Evolutionary conservation across 2,797 vertebrate species (phyloP).

Genomic region (Typhlichthys subterraneus): DNA sequence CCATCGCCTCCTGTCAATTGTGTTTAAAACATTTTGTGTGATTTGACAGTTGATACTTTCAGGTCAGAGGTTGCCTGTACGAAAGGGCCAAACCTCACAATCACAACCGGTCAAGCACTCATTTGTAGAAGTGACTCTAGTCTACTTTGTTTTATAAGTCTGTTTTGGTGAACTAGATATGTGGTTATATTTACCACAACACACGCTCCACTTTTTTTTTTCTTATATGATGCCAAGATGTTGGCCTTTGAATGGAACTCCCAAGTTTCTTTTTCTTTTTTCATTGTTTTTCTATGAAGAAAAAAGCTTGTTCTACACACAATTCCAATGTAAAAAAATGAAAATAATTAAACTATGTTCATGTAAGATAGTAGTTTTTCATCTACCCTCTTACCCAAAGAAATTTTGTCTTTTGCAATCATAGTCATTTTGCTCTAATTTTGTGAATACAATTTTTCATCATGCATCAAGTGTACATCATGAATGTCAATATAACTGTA

Average conservation of each 20-base stretch:
- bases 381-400: constrained; percentile 80
- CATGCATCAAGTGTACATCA: constrained; percentile 70
- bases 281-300: constrained; percentile 80
- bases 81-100: constrained; percentile 21
- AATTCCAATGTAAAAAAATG: constrained; percentile 66
- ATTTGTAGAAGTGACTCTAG: background rate
- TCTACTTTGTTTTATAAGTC: constrained; percentile 56
- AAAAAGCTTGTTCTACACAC: constrained; percentile 70
- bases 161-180: constrained; percentile 48
- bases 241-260: constrained; percentile 74
- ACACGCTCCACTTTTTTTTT: constrained; percentile 38
- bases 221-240: constrained; percentile 54
- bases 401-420: constrained; percentile 78
- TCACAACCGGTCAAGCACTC: constrained; percentile 4
- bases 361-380: constrained; percentile 73
- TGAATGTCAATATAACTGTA: constrained; percentile 87
- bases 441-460: constrained; percentile 78
- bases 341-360: constrained; percentile 46
- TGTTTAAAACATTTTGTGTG: constrained; percentile 33
- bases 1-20: constrained; percentile 14
- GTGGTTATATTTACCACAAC: constrained; percentile 20
- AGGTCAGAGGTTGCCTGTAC: constrained; percentile 51
- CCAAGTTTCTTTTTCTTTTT: constrained; percentile 55
- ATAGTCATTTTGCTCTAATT: constrained; percentile 75
- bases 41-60: constrained; percentile 38